A percentile compares a stretch with the other conserved stretches of the same genome.
These are phyloP conservation scores for Nannoperca australis DNA, from an alignment of 2,797 vertebrate species.

Conservation along the genomic window DNA sequence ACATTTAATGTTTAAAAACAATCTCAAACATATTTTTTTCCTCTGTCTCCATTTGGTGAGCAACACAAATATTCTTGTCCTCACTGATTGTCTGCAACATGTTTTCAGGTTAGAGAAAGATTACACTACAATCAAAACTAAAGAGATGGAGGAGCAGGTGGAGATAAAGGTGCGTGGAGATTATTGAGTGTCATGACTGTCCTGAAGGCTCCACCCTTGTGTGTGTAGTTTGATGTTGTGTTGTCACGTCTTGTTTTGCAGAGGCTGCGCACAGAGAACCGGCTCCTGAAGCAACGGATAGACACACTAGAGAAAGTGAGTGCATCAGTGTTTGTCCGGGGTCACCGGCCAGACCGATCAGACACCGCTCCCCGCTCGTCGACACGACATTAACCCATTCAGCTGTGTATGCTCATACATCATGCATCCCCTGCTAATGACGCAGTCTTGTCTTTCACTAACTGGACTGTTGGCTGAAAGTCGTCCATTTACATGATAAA, in stretches of 20 bases:
- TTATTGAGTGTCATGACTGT: not conserved
- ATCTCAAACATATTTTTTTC: not conserved
- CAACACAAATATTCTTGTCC: not conserved
- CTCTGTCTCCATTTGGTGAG: not conserved
- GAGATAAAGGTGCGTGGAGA: slow-evolving; percentile 94
- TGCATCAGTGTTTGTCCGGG: slow-evolving; percentile 40
- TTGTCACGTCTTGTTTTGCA: slow-evolving; percentile 73
- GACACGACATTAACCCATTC: slow-evolving; percentile 66
- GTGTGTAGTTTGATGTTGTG: not conserved
- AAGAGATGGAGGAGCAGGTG: slow-evolving; percentile 99
- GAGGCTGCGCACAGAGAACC: slow-evolving; percentile 97
- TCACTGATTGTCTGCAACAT: not conserved
- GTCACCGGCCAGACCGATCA: slow-evolving; percentile 29
- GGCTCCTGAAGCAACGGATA: slow-evolving; percentile 97
- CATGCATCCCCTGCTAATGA: slow-evolving; percentile 43
- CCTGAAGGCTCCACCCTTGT: not conserved
- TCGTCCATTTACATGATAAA: slow-evolving; percentile 23
- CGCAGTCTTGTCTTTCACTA: slow-evolving; percentile 69
- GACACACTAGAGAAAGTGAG: slow-evolving; percentile 99
- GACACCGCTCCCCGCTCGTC: slow-evolving; percentile 47
- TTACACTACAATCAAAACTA: slow-evolving; percentile 99
- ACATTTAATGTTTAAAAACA: not conserved
- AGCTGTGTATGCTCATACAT: slow-evolving; percentile 50
- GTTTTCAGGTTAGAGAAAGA: slow-evolving; percentile 95
- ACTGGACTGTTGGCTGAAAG: slow-evolving; percentile 61